Base-by-base conservation (phyloP, 2,797 vertebrate species). In the Peromyscus nudipes region DNA sequence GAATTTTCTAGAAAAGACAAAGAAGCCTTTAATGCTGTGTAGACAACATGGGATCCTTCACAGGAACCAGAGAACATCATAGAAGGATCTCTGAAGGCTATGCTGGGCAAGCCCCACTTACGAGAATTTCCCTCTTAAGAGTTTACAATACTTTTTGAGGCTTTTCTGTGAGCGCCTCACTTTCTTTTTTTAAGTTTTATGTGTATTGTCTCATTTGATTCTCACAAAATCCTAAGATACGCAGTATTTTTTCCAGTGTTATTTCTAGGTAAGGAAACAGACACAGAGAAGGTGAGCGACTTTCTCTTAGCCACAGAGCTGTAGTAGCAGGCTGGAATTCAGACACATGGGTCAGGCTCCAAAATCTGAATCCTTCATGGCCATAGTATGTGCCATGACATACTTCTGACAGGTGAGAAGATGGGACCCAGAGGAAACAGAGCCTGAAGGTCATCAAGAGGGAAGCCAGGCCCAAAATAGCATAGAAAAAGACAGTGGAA, bases 1-100 rank as follows among this genome's bases (percentile, higher is more conserved):
- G 95, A 76, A 21, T 86, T 84, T 96, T 96, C 69, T 73, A 93
- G 93, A 75, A 89, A 80, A 80, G 46, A 89, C 34, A 79, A 40
- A 77, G 21, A 49, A 76, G 60, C 3, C 37, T 73, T 87, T 13
- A 75, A 49, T 43, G 21, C 84, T 69, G 69, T 29, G 37, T 21
- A 37, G 31, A 65, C 40, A 12, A 46, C 13, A 83, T 25, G n/a
- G n/a, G 62, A 62, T 37, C 23, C 65, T 37, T 65, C 88, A 29
- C 27, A 40, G 43, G 52, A 81, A 34, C 40, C 6, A 12, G 57
- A 77, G 60, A 86, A 25, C 19, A 75, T 76, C 29, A 16, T 37
- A 89, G 55, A 57, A 91, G 71, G 40, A 52, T 57, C 37, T 83
- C 77, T 73, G 62, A 71, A 27, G 1, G 34, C 31, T 79, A 62